phyloP scores from a whole-genome alignment of 2,888 invertebrate species.

The Tiliacea citrago region DNA sequence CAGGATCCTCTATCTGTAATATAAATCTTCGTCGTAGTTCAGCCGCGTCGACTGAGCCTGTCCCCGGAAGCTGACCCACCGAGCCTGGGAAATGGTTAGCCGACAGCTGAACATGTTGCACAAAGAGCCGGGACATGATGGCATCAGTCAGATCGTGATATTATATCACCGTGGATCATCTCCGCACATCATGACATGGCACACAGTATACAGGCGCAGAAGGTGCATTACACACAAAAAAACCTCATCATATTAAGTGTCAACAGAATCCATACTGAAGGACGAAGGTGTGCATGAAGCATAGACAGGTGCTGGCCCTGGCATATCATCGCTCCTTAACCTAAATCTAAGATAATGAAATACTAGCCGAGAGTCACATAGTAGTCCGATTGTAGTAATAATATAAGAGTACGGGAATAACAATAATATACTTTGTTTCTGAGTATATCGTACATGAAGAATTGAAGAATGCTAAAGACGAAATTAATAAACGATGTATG shows the following conservation, averaged over 20 bases:
- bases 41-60: neutral
- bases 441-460: no score
- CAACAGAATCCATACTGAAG: neutral
- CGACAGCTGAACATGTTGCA: conserved; percentile 19
- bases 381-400: neutral
- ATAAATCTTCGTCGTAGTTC: conserved; percentile 4
- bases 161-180: conserved; percentile 48
- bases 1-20: conserved; percentile 4
- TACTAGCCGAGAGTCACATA: neutral
- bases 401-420: no score
- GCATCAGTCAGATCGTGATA: conserved; percentile 37
- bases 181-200: neutral
- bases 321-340: neutral
- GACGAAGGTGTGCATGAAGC: neutral
- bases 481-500: neutral
- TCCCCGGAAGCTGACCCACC: conserved; percentile 35
- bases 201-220: conserved; percentile 14
- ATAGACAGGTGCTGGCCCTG: neutral
- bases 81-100: conserved; percentile 41
- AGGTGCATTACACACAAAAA: conserved; percentile 5
- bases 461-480: no score
- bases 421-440: no score
- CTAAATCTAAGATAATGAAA: neutral
- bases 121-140: conserved; percentile 36
- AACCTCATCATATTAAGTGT: neutral